These are phyloP conservation scores for Lepidochrysops patricia DNA, from an alignment of 2,888 invertebrate species.

Conservation along the genomic window DNA sequence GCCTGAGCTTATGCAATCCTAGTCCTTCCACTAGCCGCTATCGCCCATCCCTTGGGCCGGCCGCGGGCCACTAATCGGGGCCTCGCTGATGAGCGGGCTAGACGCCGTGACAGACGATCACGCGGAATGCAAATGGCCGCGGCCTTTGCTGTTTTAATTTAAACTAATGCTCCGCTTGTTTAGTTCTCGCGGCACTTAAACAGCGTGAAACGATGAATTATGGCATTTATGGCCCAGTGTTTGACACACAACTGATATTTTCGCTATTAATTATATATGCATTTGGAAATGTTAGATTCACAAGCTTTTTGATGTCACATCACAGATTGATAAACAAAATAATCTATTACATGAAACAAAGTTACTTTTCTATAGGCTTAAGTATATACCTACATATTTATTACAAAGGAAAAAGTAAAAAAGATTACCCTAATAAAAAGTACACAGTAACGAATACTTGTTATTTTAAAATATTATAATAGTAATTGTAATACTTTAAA, in stretches of 20 bases:
- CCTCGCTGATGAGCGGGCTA: conserved; percentile 60
- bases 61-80: conserved; percentile 54
- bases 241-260: background rate
- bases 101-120: conserved; percentile 65
- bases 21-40: conserved; percentile 18
- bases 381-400: no score
- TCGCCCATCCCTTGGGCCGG: conserved; percentile 26
- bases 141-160: conserved; percentile 54
- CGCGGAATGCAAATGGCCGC: conserved; percentile 68
- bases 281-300: background rate
- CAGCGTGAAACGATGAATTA: conserved; percentile 16
- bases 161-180: conserved; percentile 30
- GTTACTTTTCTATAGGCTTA: no score
- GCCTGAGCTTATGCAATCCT: background rate
- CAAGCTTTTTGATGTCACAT: background rate
- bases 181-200: conserved; percentile 15
- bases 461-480: background rate
- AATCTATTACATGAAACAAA: background rate
- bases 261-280: background rate
- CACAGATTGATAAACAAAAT: background rate
- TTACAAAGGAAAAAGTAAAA: background rate
- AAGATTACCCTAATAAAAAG: no score
- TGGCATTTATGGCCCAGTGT: conserved; percentile 10
- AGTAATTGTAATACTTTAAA: background rate
- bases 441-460: no score